Evolutionary conservation across 2,113 vertebrate species (phyloP).

Genomic region (Synchiropus splendidus): DNA sequence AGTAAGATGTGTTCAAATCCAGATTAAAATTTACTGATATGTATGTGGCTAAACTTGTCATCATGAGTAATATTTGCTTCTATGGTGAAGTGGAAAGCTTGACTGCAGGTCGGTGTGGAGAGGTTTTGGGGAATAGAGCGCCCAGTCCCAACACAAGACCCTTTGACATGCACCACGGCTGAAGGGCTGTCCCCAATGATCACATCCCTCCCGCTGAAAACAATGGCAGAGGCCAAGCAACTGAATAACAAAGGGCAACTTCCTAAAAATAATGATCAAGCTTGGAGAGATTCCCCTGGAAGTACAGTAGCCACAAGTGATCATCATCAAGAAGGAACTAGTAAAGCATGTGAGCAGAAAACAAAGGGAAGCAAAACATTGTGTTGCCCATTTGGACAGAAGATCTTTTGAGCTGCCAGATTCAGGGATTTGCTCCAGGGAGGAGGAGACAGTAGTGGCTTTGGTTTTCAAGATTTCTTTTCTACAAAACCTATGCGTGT

Average conservation of each 20-base stretch:
- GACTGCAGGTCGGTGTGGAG: constrained; percentile 10
- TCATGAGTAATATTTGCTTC: too few species aligned
- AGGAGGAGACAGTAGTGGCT: too few species aligned
- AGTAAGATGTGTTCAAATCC: too few species aligned
- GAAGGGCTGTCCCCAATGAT: constrained; percentile 58
- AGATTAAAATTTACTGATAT: too few species aligned
- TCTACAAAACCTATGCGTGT: too few species aligned
- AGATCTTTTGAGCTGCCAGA: too few species aligned
- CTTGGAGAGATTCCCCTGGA: constrained; percentile 21
- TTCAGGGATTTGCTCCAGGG: too few species aligned
- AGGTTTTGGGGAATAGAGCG: constrained; percentile 33
- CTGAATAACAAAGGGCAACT: constrained; percentile 45
- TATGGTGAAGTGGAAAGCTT: too few species aligned
- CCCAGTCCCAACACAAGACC: constrained; percentile 23
- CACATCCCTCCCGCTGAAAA: constrained; percentile 35
- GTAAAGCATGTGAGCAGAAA: background rate
- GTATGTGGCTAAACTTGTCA: too few species aligned
- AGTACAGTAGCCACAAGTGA: constrained; percentile 18
- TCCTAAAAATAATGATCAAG: constrained; percentile 53
- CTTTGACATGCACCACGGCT: constrained; percentile 57
- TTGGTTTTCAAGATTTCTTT: too few species aligned
- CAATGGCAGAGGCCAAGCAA: constrained; percentile 26
- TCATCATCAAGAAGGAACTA: constrained; percentile 17
- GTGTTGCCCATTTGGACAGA: too few species aligned
- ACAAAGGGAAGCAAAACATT: background rate